Evolutionary conservation across 37 sponge, comb jelly and placozoan genomes (phyloP).

Genomic region (Trichoplax adhaerens): DNA sequence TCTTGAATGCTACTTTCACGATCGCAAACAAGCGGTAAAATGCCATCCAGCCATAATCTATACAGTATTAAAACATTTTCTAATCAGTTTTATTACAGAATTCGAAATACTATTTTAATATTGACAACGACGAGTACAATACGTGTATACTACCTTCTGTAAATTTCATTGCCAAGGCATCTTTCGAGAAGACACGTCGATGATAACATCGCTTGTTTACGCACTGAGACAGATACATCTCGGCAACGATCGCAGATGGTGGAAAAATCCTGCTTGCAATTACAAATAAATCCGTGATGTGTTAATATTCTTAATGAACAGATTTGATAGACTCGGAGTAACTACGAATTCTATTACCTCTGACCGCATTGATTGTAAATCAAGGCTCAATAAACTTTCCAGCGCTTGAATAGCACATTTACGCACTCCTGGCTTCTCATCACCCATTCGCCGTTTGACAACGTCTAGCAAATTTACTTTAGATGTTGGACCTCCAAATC

Average conservation of each 20-base stretch:
- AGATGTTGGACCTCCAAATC: no score
- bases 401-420: constrained; percentile 44
- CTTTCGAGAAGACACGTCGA: constrained; percentile 28
- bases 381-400: constrained; percentile 20
- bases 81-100: neutral
- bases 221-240: constrained; percentile 47
- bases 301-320: neutral
- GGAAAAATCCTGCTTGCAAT: constrained; percentile 22
- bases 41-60: constrained; percentile 66
- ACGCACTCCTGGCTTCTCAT: constrained; percentile 40
- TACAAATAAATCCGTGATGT: neutral
- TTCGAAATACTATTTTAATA: neutral
- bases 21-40: constrained; percentile 69
- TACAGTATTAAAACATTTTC: neutral
- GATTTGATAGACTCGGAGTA: neutral
- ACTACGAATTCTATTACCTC: constrained; percentile 5
- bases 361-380: constrained; percentile 1
- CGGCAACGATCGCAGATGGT: constrained; percentile 36
- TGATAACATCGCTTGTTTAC: constrained; percentile 54
- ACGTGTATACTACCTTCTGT: constrained; percentile 13
- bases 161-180: constrained; percentile 7
- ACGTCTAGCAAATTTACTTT: no score
- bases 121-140: neutral
- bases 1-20: constrained; percentile 58
- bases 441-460: constrained; percentile 12